These are phyloP conservation scores for Seira musarum DNA, from an alignment of 2,888 invertebrate genomes.

Conservation along the genomic window DNA sequence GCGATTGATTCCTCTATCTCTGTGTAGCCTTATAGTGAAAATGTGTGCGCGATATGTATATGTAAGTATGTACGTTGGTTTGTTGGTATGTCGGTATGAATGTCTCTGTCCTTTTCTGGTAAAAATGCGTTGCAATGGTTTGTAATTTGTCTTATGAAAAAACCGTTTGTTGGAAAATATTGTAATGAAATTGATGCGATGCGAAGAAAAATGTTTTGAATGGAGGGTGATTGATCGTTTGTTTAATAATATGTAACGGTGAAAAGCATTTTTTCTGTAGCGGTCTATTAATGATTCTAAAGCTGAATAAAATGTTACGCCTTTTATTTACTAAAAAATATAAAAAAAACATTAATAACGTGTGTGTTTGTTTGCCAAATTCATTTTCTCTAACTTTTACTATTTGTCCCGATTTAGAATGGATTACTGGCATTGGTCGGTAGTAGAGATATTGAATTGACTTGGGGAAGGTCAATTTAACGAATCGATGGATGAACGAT, in stretches of 20 bases:
- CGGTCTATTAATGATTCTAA: conserved; percentile 46
- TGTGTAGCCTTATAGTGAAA: conserved; percentile 5
- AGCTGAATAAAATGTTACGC: conserved; percentile 56
- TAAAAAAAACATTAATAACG: neutral
- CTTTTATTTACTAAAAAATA: conserved; percentile 54
- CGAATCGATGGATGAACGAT: too few species aligned
- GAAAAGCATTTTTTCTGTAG: conserved; percentile 49
- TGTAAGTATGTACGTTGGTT: too few species aligned
- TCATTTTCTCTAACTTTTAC: neutral
- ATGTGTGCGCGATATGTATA: neutral
- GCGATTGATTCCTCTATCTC: conserved; percentile 40
- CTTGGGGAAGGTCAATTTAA: too few species aligned
- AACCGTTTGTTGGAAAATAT: conserved; percentile 26
- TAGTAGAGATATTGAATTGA: too few species aligned
- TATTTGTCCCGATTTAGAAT: too few species aligned
- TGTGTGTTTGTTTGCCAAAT: neutral
- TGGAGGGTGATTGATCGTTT: conserved; percentile 1
- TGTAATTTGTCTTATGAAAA: conserved; percentile 45
- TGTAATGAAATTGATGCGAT: conserved; percentile 14
- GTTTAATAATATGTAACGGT: conserved; percentile 10
- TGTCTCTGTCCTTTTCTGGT: neutral
- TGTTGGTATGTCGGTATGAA: too few species aligned
- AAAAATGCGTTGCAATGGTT: conserved; percentile 23
- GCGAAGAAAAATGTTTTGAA: neutral
- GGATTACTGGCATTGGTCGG: too few species aligned